Conservation (phyloP, 2,113 vertebrate genomes). For the Callipepla californica region DNA sequence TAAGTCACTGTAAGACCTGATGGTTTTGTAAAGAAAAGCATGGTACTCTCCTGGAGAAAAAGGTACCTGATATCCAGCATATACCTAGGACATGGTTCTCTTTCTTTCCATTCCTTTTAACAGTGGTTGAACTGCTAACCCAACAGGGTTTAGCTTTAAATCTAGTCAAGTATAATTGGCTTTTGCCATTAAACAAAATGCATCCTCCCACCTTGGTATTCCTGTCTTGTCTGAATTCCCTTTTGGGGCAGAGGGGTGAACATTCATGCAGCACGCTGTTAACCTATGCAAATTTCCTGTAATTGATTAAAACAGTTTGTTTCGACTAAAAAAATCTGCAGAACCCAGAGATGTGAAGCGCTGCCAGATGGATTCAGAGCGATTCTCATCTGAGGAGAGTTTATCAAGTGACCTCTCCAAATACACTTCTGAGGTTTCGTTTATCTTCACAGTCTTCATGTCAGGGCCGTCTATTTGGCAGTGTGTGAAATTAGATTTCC, state of each 20-base stretch:
- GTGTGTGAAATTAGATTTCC: neutral
- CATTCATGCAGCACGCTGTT: neutral
- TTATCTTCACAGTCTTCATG: neutral
- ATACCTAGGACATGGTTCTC: neutral
- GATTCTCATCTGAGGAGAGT: neutral
- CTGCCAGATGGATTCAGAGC: constrained; percentile 11
- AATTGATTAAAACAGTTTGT: neutral
- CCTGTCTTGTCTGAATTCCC: neutral
- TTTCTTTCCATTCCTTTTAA: neutral
- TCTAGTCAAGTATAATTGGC: neutral
- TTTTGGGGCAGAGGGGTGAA: neutral
- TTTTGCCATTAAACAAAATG: neutral
- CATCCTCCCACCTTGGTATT: neutral
- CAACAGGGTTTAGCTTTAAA: neutral
- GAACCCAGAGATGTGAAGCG: neutral
- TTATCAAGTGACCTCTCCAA: constrained; percentile 15
- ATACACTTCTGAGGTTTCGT: neutral
- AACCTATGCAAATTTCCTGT: neutral
- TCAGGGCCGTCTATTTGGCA: neutral
- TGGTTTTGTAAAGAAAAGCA: neutral
- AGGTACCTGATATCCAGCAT: neutral
- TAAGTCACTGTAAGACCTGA: neutral
- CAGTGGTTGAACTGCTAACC: neutral
- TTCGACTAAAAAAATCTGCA: neutral
- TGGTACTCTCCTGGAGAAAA: neutral